Base-by-base conservation (phyloP, 2,797 vertebrate genomes). In the Pseudomugil gertrudae region DNA sequence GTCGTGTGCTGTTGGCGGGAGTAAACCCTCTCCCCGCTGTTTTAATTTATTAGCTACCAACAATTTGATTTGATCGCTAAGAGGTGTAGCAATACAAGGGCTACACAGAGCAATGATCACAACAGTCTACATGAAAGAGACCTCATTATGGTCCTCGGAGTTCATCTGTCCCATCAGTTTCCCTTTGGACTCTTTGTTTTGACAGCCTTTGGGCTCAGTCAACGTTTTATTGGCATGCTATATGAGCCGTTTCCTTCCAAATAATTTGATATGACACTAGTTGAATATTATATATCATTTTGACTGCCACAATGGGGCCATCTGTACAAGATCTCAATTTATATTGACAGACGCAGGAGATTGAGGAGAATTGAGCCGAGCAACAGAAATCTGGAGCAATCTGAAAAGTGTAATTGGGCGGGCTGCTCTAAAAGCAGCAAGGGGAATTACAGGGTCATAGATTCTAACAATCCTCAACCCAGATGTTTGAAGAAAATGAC, bases 1-100 rank as follows among this genome's bases (percentile, higher is more conserved):
- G 77, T 86, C 70, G 72, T 57, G 55, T 67, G 66, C 56, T 43
- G 40, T 63, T 29, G 55, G 59, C 51, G 54, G 64, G 63, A 3
- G 48, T 61, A 35, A 47, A 24, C 68, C 66, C 56, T 68, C 54
- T 52, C 56, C 66, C 64, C 82, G 81, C 82, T 86, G 81, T 79
- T 85, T 86, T 87, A 81, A 90, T 92, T 84, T 89, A 90, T 91
- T 87, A 88, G 60, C 62, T 30, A 63, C 70, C 51, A 72, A 57
- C 55, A 66, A 60, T 88, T 84, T 87, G 79, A 87, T 85, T 73
- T 85, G 74, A 84, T 60, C 47, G 72, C 54, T 51, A 85, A 75
- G 61, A 72, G 63, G 68, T 74, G 79, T 73, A 72, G 66, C 59
- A 60, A 60, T 62, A 30, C 56, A 24, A 61, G n/a, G 50, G 26